Base-by-base conservation (phyloP, 2,888 invertebrate genomes). In the Graphium colonna region DNA sequence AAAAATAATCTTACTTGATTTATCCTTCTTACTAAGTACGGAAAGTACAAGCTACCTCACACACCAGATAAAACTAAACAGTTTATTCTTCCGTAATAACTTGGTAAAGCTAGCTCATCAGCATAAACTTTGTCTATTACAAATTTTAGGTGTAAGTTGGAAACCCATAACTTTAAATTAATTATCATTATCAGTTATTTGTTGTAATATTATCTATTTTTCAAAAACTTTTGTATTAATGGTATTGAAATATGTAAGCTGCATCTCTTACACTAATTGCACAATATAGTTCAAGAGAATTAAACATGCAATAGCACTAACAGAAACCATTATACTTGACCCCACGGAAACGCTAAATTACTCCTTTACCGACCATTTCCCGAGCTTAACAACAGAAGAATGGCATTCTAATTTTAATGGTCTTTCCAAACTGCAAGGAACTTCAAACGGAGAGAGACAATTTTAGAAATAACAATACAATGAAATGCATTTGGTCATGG, bases 351-450 rank as follows among this genome's bases (percentile, higher is more conserved):
- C 41, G 31, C 28, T 41, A 4, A 17, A 28, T 49, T 49, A 39
- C 47, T 41, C 31, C 49, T 49, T 38, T 38, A 41, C 49, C 17
- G 49, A 28, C 41, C 17, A 17, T 49, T 49, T 49, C 49, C 49
- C 17, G 4, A 49, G 17, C 31, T 16, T 31, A 41, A 49, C 33
- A 28, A 12, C 12, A 12, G 18, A n/a, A 16, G 26, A 28, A 16
- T 13, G 47, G 47, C 38, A 39, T 26, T 49, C 40, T 49, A 41
- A 49, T 41, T 49, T 49, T 49, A 49, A 49, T 41, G 41, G 41
- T 12, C 3, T 12, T 18, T 31, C 33, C 49, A 33, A 41, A 49
- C 31, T 41, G 13, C 18, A 41, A 36, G 12, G 9, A 36, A 49
- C 40, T 39, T 21, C 21, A 21, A 38, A 41, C 31, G n/a, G 2